phyloP scores from a whole-genome alignment of 2,888 invertebrate genomes.

The Latrodectus hesperus region DNA sequence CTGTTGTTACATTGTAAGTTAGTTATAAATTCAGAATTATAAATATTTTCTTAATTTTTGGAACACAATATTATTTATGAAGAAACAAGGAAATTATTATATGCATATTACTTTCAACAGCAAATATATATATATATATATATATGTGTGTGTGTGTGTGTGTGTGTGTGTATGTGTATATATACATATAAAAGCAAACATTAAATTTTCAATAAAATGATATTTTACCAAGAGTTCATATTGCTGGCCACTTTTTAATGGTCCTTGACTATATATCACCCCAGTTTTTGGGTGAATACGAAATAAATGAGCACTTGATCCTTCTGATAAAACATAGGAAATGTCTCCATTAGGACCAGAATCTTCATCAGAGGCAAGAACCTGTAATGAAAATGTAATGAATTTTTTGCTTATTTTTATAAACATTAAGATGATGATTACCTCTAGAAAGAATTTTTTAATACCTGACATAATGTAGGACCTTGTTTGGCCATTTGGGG shows the following conservation, averaged over 20 bases:
- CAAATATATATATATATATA: too few species aligned
- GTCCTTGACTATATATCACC: constrained; percentile 84
- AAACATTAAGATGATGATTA: too few species aligned
- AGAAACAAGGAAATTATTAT: too few species aligned
- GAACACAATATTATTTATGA: too few species aligned
- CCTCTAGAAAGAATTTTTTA: neutral
- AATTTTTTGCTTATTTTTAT: too few species aligned
- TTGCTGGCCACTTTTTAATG: constrained; percentile 82
- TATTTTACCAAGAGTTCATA: constrained; percentile 81
- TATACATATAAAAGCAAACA: too few species aligned
- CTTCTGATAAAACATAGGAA: constrained; percentile 74
- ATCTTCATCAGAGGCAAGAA: constrained; percentile 73
- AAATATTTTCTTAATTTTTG: too few species aligned
- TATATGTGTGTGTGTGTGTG: too few species aligned
- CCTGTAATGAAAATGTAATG: constrained; percentile 42
- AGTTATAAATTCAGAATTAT: too few species aligned
- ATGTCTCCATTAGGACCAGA: constrained; percentile 72
- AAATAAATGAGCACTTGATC: constrained; percentile 86
- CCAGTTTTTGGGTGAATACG: constrained; percentile 88
- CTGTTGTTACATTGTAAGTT: too few species aligned
- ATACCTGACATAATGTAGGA: constrained; percentile 64
- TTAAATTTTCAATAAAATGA: neutral
- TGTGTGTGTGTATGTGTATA: too few species aligned
- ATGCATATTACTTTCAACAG: too few species aligned
- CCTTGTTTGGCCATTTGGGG: constrained; percentile 79